A percentile compares a stretch with the other conserved stretches of the same genome.
Conservation (phyloP, 2,113 vertebrate genomes). For the Rostratula benghalensis region DNA sequence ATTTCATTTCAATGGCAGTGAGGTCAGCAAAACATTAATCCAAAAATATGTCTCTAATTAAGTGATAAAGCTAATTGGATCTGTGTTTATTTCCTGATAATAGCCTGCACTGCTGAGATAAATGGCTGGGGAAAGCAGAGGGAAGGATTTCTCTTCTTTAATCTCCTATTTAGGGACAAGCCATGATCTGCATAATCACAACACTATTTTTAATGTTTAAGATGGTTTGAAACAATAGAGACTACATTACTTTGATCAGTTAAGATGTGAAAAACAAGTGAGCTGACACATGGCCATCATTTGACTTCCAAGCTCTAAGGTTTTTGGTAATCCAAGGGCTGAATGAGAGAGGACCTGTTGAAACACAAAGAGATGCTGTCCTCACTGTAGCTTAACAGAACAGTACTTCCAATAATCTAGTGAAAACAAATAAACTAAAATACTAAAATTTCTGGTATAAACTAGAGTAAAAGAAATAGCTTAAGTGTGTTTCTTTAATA, state of each 20-base stretch:
- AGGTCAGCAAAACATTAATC: constrained; percentile 46
- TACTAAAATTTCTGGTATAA: neutral
- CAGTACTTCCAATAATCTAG: fast-evolving
- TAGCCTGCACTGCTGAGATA: constrained; percentile 40
- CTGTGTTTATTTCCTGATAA: constrained; percentile 65
- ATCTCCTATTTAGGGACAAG: neutral
- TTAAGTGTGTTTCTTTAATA: neutral
- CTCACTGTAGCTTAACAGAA: neutral
- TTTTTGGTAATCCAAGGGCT: neutral
- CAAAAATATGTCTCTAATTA: constrained; percentile 52
- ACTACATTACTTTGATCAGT: neutral
- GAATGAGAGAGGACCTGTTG: fast-evolving
- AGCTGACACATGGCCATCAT: neutral
- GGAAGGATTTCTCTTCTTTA: constrained; percentile 14
- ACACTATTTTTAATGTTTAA: neutral
- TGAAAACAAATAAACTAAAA: neutral
- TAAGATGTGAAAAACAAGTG: neutral
- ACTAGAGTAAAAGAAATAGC: neutral
- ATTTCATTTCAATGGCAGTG: constrained; percentile 22
- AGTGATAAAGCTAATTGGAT: constrained; percentile 57
- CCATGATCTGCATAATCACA: neutral
- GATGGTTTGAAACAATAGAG: neutral
- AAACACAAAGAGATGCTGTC: neutral
- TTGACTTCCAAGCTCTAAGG: neutral
- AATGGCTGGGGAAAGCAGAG: constrained; percentile 27